Evolutionary conservation across 2,113 vertebrate species (phyloP), one percentile per base, ranked within the genome.

Genomic region (Esox niger): DNA sequence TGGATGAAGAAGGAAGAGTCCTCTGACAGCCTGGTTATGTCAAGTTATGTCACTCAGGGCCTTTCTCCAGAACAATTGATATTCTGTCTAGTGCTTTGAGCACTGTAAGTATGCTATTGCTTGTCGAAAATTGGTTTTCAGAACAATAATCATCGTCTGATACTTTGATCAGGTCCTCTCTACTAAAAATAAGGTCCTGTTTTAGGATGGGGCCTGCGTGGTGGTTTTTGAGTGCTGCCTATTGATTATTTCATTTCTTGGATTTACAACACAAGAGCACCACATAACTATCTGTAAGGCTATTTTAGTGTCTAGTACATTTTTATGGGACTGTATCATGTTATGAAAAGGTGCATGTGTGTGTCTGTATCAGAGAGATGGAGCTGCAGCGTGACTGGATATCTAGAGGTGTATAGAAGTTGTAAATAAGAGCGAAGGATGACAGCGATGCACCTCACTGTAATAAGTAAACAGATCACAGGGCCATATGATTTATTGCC

Each of bases 391-490:
- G 64, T 71, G 64, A 67, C 20, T 33, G 67, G 46, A 31, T 17
- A 6, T 70, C 72, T 73, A 31, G 43, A 68, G 79, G 73, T 64
- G 74, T 70, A 62, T 57, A 69, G 75, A 74, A 88, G 78, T n/a
- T n/a, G n/a, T 86, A 81, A 84, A 88, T 82, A 82, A 75, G 79
- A 73, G 68, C 68, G 17, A 63, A 56, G 79, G 82, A 74, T 84
- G 84, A 86, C 86, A 87, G 78, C 58, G 73, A 81, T 82, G 86
- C 80, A 62, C 75, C 82, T 82, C 69, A 74, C 84, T 84, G 80
- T 88, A 89, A 88, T 90, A 88, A 88, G 83, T 90, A 91, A 89
- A 90, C 82, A 87, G 77, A 88, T 88, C 84, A 86, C 81, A 87
- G 70, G 64, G 78, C 71, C 62, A 72, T 81, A 80, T 88, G 86